Evolutionary conservation across 2,113 vertebrate genomes (phyloP).

Genomic region (Cryptomyrus ogoouensis): DNA sequence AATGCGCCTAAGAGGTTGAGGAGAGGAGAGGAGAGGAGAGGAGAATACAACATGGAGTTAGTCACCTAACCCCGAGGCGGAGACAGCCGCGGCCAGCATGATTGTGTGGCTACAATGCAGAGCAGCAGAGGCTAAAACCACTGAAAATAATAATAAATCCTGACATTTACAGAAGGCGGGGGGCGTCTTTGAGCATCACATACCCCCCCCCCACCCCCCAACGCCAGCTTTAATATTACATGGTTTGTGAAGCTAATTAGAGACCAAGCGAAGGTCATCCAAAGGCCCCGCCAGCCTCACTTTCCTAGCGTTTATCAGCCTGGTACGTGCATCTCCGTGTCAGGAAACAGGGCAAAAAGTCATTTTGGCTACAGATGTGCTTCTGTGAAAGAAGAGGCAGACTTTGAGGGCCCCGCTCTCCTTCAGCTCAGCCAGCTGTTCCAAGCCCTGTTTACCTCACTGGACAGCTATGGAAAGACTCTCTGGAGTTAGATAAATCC

Average conservation of each 20-base stretch:
- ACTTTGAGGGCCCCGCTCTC: slow-evolving; percentile 27
- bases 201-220: background rate
- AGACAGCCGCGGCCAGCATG: background rate
- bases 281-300: background rate
- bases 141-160: slow-evolving; percentile 22
- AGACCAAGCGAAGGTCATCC: background rate
- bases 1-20: slow-evolving; percentile 72
- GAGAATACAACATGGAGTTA: background rate
- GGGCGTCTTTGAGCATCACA: slow-evolving; percentile 11
- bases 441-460: slow-evolving; percentile 37
- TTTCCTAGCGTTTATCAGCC: background rate
- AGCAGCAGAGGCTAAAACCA: slow-evolving; percentile 38
- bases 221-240: background rate
- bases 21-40: background rate
- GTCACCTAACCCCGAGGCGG: background rate
- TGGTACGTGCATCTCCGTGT: background rate
- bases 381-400: slow-evolving; percentile 30
- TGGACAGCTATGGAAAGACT: slow-evolving; percentile 40
- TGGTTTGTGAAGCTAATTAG: background rate
- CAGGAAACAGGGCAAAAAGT: slow-evolving; percentile 17
- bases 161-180: slow-evolving; percentile 33
- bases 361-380: slow-evolving; percentile 26
- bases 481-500: slow-evolving; percentile 45
- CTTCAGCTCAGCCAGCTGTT: slow-evolving; percentile 38
- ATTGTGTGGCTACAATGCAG: background rate